Evolutionary conservation across 2,888 invertebrate genomes (phyloP), one percentile per base, ranked within the genome.

Genomic region (Lepidocyrtinus sp.): DNA sequence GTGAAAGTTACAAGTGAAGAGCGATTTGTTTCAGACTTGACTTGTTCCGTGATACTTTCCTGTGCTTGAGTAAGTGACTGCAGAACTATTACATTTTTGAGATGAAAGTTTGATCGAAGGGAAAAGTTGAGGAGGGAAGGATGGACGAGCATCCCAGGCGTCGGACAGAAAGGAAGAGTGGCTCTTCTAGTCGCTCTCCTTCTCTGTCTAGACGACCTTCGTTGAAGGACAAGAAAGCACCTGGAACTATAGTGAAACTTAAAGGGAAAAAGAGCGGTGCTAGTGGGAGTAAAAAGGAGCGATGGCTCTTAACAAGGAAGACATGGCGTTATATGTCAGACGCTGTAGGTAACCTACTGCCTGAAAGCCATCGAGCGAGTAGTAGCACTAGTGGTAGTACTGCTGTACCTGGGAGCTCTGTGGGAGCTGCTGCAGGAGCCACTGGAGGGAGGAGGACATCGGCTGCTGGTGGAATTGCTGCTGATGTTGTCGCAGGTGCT

Each of bases 291-390:
- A 84, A 83, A 69, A 93, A 93, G 88, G 96, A 96, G 89, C 92
- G 96, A 89, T 96, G 96, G 96, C 90, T 96, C 81, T 91, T 96
- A 79, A 96, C 96, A 62, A 90, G 96, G 80, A 96, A 96, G 90
- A 96, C 96, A 65, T 96, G 96, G 96, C 91, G 95, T 87, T 96
- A 96, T 89, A 96, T 96, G 96, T 92, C 95, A n/a, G 96, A 96
- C 87, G 95, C 95, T 27, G 96, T 96, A 62, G 92, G 94, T 80
- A 93, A 94, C 88, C 91, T 96, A 69, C 93, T 96, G 76, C 96
- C 96, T n/a, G 95, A 95, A 69, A 94, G 94, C 21, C 83, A 74
- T 25, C 73, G 79, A 19, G 2, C 21, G 3, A 67, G 74, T n/a
- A 63, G 63, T 5, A 36, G 59, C 12, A 17, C 64, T 45, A 46